Evolutionary conservation across 2,888 invertebrate species (phyloP), one percentile per base, ranked within the genome.

Genomic region (Arrhopalites spinosus): DNA sequence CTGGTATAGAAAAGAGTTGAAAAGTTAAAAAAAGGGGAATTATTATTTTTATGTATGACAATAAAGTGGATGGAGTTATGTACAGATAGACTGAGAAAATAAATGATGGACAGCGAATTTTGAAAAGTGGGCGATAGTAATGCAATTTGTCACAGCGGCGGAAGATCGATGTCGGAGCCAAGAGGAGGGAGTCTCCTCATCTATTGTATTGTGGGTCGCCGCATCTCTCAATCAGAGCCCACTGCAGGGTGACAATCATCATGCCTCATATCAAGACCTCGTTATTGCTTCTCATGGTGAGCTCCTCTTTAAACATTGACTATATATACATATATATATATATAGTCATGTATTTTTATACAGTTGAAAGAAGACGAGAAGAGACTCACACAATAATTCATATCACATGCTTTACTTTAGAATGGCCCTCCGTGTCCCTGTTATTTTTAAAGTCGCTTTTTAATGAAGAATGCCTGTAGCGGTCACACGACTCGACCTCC

Each of bases 401-500:
- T 59, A 25, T 59, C 59, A 53, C 53, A 53, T 63, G 23, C 36
- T 36, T 36, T 36, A 36, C 36, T 36, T 11, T 36, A n/a, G 29
- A 71, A 61, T 45, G 36, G 43, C 64, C 59, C 25, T 66, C 23
- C 53, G 50, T 61, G 53, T 73, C 75, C 74, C 74, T 78, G 76
- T 76, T 78, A 76, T 76, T 78, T 78, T 78, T 78, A 78, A 78
- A 78, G 74, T 78, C 74, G 78, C 71, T 76, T 78, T 78, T 76
- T 78, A 78, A 78, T 78, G 78, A 78, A 78, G 74, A 74, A 76
- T 74, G 78, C 78, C 76, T 74, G 71, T 76, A 78, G 78, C 78
- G 78, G 76, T 78, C 78, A 78, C 78, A 78, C 78, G 78, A 76
- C 78, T 78, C 78, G 76, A 78, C 76, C 78, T 76, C 72, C 75